Percentiles rank a stretch among this genome's conserved stretches.
phyloP scores from a whole-genome alignment of 2,888 invertebrate genomes.

The Hirtodrosophila alboralis region DNA sequence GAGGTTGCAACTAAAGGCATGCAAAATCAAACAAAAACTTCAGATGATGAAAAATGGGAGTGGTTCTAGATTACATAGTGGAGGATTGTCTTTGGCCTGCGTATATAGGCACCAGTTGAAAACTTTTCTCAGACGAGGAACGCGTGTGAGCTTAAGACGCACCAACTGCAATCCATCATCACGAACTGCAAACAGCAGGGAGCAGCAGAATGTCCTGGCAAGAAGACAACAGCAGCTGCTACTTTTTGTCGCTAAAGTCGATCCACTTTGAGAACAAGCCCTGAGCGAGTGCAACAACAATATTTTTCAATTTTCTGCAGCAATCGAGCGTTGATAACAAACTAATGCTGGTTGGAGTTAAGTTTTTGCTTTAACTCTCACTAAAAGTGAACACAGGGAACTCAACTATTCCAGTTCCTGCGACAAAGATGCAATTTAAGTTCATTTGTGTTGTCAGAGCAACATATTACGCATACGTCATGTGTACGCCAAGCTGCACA shows the following conservation, averaged over 20 bases:
- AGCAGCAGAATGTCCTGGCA: constrained; percentile 10
- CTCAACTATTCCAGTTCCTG: constrained; percentile 18
- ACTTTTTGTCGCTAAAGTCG: constrained; percentile 43
- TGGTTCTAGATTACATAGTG: constrained; percentile 25
- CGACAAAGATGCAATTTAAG: constrained; percentile 29
- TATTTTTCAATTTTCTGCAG: constrained; percentile 78
- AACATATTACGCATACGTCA: constrained; percentile 36
- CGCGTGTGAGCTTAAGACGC: constrained; percentile 64
- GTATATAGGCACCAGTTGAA: constrained; percentile 66
- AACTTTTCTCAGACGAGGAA: constrained; percentile 55
- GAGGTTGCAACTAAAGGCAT: constrained; percentile 35
- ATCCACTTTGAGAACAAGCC: constrained; percentile 36
- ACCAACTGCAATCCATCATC: constrained; percentile 71
- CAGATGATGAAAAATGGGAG: constrained; percentile 57
- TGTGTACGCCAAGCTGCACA: constrained; percentile 23
- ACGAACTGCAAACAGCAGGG: constrained; percentile 26
- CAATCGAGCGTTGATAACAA: constrained; percentile 78
- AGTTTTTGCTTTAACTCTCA: constrained; percentile 22
- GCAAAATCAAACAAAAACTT: constrained; percentile 72
- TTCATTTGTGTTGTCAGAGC: constrained; percentile 37
- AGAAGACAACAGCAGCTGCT: constrained; percentile 27
- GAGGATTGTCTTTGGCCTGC: constrained; percentile 48
- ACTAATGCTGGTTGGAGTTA: constrained; percentile 66
- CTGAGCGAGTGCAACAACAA: constrained; percentile 55
- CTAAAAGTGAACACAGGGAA: background rate